Percentiles rank a stretch among this genome's conserved stretches.
Evolutionary conservation across 2,888 invertebrate species (phyloP).

Genomic region (Clitarchus hookeri): DNA sequence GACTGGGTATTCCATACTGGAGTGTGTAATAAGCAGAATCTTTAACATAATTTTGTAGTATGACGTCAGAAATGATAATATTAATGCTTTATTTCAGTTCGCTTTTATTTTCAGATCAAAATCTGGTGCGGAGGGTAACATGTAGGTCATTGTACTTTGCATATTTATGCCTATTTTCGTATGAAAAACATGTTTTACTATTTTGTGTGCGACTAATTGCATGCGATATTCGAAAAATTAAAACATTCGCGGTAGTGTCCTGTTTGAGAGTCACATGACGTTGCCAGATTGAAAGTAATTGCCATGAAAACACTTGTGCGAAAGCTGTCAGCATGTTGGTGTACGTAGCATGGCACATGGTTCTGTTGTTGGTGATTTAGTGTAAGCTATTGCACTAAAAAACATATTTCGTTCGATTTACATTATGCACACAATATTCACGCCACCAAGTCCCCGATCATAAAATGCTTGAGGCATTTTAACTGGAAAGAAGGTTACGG

Average conservation of each 20-base stretch:
- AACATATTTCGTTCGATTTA: neutral
- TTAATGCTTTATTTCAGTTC: too few species aligned
- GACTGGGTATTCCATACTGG: too few species aligned
- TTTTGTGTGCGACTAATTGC: neutral
- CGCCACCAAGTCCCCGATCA: too few species aligned
- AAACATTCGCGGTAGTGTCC: neutral
- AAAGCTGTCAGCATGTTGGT: neutral
- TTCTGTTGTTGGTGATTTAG: neutral
- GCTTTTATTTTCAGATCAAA: too few species aligned
- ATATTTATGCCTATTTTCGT: neutral
- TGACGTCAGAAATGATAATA: too few species aligned
- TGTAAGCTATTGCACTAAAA: neutral
- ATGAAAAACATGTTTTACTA: neutral
- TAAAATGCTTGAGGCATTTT: neutral
- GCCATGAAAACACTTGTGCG: neutral
- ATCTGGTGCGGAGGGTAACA: neutral
- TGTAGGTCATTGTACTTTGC: neutral
- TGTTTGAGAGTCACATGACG: neutral
- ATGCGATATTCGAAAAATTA: neutral
- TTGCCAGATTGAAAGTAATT: constrained; percentile 1
- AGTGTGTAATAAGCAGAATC: too few species aligned
- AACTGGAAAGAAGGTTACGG: constrained; percentile 11
- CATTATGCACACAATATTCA: neutral
- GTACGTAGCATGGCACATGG: neutral
- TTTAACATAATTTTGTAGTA: too few species aligned